Conservation (phyloP, 2,888 invertebrate genomes). For the Stramonita haemastoma region DNA sequence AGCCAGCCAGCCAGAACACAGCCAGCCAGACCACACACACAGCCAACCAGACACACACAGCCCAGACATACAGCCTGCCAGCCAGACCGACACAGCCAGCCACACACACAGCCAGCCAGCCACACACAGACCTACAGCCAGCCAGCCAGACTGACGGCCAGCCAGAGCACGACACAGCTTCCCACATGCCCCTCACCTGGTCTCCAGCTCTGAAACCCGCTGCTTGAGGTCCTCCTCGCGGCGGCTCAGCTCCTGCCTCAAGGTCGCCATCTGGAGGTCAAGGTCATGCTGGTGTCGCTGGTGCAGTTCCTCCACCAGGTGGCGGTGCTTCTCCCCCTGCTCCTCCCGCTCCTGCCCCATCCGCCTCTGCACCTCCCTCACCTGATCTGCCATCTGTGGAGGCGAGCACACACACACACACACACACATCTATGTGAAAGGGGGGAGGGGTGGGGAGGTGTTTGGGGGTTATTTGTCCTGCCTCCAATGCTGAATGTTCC, state of each 20-base stretch:
- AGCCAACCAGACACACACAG: no score
- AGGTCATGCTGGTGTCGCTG: slow-evolving; percentile 65
- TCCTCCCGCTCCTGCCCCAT: slow-evolving; percentile 60
- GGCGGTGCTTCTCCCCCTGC: slow-evolving; percentile 62
- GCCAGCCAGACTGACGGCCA: neutral
- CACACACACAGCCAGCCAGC: no score
- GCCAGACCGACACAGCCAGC: no score
- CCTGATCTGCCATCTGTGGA: slow-evolving; percentile 60
- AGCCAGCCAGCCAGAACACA: no score
- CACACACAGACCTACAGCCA: no score
- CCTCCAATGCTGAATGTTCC: no score
- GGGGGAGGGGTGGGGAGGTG: no score
- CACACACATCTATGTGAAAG: no score
- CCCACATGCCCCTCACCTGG: slow-evolving; percentile 53
- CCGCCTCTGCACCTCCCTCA: slow-evolving; percentile 62
- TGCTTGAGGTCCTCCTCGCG: slow-evolving; percentile 66
- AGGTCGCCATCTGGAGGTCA: slow-evolving; percentile 59
- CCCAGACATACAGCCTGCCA: no score
- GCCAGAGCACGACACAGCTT: neutral
- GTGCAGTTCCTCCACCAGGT: slow-evolving; percentile 65
- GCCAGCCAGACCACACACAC: no score
- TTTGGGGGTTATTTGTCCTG: no score
- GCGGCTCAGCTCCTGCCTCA: slow-evolving; percentile 62
- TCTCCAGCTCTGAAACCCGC: slow-evolving; percentile 62
- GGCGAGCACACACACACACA: no score